A percentile compares a stretch with the other conserved stretches of the same genome.
phyloP scores from a whole-genome alignment of 2,888 invertebrate species.

The Spilosoma lubricipeda region DNA sequence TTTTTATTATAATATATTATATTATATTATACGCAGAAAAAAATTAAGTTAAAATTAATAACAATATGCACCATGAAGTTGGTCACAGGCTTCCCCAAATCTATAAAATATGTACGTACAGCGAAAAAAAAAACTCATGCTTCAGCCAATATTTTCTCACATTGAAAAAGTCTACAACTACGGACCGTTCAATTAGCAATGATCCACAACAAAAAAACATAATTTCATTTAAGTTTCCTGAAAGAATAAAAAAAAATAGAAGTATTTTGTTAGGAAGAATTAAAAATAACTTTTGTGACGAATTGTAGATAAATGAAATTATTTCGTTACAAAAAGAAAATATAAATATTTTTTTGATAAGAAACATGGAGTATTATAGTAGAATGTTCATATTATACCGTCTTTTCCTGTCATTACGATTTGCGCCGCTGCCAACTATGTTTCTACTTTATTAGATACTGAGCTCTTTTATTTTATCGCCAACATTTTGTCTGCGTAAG shows the following conservation, averaged over 20 bases:
- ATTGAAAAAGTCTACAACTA: not conserved
- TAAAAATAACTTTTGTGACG: not conserved
- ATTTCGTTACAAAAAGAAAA: not conserved
- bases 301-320: not conserved
- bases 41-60: not conserved
- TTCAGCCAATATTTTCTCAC: not conserved
- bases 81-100: too few species aligned
- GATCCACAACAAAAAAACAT: not conserved
- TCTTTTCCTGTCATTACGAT: conserved; percentile 33
- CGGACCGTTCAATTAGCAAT: not conserved
- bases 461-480: conserved; percentile 40
- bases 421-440: conserved; percentile 31
- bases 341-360: not conserved
- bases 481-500: conserved; percentile 29
- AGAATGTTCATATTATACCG: conserved; percentile 31
- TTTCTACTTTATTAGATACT: conserved; percentile 36
- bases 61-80: not conserved
- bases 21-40: too few species aligned
- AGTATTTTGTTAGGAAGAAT: not conserved
- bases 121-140: too few species aligned
- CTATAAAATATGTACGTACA: not conserved
- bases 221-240: not conserved
- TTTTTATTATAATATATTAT: too few species aligned
- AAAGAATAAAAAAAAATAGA: not conserved
- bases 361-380: not conserved